A percentile compares a stretch with the other conserved stretches of the same genome.
These are phyloP conservation scores for Embiotoca jacksoni DNA, from an alignment of 2,113 vertebrate genomes.

Conservation along the genomic window DNA sequence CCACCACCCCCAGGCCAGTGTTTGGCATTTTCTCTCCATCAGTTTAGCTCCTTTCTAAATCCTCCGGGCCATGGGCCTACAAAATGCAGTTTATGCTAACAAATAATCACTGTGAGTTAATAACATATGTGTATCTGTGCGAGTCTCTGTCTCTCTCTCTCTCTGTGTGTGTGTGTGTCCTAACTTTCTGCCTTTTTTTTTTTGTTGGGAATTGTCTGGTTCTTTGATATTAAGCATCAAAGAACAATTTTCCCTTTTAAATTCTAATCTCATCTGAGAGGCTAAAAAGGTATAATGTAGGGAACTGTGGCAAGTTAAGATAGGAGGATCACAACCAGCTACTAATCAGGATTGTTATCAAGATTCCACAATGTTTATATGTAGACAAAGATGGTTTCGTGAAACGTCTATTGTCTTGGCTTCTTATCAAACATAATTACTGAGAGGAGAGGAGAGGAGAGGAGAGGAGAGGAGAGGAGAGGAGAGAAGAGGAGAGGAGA, in stretches of 20 bases:
- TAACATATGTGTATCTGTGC: conserved; percentile 43
- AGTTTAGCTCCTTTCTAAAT: conserved; percentile 71
- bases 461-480: not conserved
- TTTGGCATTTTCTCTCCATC: conserved; percentile 76
- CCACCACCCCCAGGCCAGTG: conserved; percentile 44
- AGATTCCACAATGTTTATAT: conserved; percentile 66
- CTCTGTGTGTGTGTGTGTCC: conserved; percentile 3
- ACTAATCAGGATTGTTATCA: conserved; percentile 69
- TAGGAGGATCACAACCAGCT: conserved; percentile 54
- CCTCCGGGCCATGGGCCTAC: conserved; percentile 56
- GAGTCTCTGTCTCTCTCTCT: not conserved
- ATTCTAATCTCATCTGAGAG: conserved; percentile 68
- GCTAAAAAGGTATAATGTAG: conserved; percentile 47
- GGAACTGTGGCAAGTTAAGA: conserved; percentile 54
- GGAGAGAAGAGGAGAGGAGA: not conserved
- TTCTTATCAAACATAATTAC: conserved; percentile 69
- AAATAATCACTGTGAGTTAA: conserved; percentile 73
- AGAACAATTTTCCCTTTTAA: conserved; percentile 66
- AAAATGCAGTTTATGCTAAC: conserved; percentile 72
- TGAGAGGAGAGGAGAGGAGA: conserved; percentile 35
- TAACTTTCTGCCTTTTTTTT: conserved; percentile 29
- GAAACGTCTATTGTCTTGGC: conserved; percentile 66
- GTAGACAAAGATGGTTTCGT: conserved; percentile 63
- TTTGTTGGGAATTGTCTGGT: conserved; percentile 6
- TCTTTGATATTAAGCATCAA: conserved; percentile 69